phyloP scores from a whole-genome alignment of 2,888 invertebrate species.

The Phymatocera aterrima region DNA sequence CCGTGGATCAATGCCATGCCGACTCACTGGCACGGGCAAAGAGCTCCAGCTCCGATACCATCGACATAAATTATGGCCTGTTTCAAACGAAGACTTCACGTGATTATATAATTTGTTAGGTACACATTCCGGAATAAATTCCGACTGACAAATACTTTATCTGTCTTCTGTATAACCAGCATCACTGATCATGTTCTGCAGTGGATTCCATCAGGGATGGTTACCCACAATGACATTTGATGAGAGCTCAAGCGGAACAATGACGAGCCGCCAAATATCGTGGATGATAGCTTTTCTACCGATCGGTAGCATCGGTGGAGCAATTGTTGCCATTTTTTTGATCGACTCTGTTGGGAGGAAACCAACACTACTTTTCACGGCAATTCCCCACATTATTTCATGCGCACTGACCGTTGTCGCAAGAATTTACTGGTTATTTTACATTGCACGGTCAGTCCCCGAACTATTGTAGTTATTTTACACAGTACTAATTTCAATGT shows the following conservation, averaged over 20 bases:
- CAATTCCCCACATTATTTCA: constrained; percentile 45
- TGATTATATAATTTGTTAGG: too few species aligned
- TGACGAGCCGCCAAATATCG: constrained; percentile 37
- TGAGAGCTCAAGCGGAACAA: neutral
- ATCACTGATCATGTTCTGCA: constrained; percentile 35
- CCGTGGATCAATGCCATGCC: neutral
- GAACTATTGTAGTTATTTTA: too few species aligned
- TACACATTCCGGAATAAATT: too few species aligned
- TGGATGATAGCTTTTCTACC: constrained; percentile 49
- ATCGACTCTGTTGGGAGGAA: constrained; percentile 55
- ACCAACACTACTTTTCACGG: constrained; percentile 48
- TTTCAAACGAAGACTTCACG: too few species aligned
- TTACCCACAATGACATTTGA: neutral
- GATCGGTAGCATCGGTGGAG: constrained; percentile 53
- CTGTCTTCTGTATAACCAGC: neutral
- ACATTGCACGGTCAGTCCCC: constrained; percentile 45
- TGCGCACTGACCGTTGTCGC: constrained; percentile 50
- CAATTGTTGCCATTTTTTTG: constrained; percentile 46
- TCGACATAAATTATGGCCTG: too few species aligned
- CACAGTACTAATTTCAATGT: neutral
- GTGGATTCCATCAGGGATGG: constrained; percentile 50
- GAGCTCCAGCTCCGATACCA: neutral
- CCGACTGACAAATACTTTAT: too few species aligned
- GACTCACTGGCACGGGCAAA: neutral
- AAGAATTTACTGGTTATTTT: constrained; percentile 41